A percentile compares a stretch with the other conserved stretches of the same genome.
Evolutionary conservation across 2,888 invertebrate genomes (phyloP).

Genomic region (Julus scandinavius): DNA sequence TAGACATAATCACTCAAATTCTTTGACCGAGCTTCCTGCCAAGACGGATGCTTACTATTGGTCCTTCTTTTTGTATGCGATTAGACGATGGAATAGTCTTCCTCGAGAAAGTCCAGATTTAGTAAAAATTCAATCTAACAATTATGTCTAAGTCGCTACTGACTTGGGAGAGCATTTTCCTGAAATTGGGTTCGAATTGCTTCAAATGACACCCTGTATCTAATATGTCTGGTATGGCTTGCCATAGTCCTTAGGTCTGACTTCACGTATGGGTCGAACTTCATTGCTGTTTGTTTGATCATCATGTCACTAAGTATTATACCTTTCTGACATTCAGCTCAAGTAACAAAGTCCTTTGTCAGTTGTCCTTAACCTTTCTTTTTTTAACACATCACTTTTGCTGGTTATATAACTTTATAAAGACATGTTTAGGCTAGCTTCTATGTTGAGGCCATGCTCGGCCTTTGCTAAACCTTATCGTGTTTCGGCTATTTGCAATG

Average conservation of each 20-base stretch:
- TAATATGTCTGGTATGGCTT: not conserved
- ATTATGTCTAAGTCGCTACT: too few species aligned
- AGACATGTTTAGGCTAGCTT: not conserved
- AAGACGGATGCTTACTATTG: too few species aligned
- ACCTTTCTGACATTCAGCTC: not conserved
- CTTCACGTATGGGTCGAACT: too few species aligned
- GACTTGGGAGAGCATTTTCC: too few species aligned
- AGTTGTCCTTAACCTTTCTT: not conserved
- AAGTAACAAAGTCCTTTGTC: not conserved
- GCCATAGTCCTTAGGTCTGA: not conserved
- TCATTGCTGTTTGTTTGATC: not conserved
- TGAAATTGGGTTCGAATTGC: too few species aligned
- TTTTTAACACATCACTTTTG: not conserved
- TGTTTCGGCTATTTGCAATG: not conserved
- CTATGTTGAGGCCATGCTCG: not conserved
- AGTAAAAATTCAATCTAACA: too few species aligned
- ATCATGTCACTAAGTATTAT: not conserved
- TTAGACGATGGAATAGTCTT: too few species aligned
- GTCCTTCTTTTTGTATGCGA: too few species aligned
- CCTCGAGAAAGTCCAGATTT: too few species aligned
- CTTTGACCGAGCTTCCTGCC: too few species aligned
- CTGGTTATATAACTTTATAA: not conserved
- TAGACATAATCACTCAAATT: too few species aligned
- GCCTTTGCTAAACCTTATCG: not conserved
- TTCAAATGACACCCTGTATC: too few species aligned